Evolutionary conservation across 2,797 vertebrate genomes (phyloP).

Genomic region (Poecile montanus): DNA sequence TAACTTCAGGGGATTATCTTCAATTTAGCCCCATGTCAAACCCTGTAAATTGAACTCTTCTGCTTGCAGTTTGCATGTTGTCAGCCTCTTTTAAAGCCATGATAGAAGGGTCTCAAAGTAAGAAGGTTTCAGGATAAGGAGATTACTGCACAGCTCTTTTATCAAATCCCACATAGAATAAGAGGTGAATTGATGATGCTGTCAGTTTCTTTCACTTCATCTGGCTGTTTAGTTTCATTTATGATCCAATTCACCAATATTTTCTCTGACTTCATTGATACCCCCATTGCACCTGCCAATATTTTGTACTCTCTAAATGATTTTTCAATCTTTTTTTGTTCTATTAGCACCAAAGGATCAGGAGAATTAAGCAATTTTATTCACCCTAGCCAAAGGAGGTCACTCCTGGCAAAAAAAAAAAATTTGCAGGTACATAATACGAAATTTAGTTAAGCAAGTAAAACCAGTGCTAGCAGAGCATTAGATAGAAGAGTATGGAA

Average conservation of each 20-base stretch:
- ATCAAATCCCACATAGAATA: neutral
- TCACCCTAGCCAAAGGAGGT: neutral
- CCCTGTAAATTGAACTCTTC: neutral
- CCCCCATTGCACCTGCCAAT: neutral
- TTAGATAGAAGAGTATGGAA: neutral
- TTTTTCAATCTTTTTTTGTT: conserved; percentile 3
- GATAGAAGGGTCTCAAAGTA: neutral
- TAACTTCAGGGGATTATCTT: neutral
- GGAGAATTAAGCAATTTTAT: neutral
- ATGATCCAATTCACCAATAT: neutral
- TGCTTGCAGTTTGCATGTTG: neutral
- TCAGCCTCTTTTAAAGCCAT: neutral
- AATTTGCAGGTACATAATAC: neutral
- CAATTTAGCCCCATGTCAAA: neutral
- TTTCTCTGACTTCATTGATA: conserved; percentile 1
- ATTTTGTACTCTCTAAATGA: neutral
- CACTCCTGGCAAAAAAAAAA: neutral
- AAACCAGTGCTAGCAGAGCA: neutral
- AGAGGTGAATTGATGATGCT: neutral
- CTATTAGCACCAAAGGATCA: neutral
- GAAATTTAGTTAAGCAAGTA: neutral
- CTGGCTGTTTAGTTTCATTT: neutral
- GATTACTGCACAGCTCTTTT: neutral
- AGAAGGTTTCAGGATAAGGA: neutral
- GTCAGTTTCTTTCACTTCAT: neutral